These are phyloP conservation scores for Tetramorium alpestre DNA, from an alignment of 1,140 invertebrate genomes.

Conservation along the genomic window DNA sequence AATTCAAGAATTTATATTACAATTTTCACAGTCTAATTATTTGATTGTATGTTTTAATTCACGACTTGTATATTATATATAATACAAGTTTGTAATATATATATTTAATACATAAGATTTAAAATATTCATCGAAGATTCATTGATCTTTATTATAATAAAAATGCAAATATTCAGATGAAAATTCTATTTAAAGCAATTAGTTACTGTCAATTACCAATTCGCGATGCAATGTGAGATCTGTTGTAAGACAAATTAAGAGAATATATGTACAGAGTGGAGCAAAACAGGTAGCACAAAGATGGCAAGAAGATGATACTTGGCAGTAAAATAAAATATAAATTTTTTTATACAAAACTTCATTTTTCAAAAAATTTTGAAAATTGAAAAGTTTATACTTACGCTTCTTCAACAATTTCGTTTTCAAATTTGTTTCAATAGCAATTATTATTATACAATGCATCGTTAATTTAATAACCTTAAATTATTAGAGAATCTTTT, in stretches of 20 bases:
- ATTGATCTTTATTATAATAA: not conserved
- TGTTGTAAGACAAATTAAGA: not conserved
- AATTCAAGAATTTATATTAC: not conserved
- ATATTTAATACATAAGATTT: not conserved
- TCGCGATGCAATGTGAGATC: not conserved
- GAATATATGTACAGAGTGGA: not conserved
- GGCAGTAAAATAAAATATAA: not conserved
- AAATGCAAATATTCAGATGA: not conserved
- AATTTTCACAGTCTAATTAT: not conserved
- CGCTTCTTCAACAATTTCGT: not conserved
- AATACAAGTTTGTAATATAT: constrained; percentile 18
- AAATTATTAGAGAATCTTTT: not conserved
- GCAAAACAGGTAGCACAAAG: not conserved
- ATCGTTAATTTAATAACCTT: not conserved
- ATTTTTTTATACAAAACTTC: not conserved
- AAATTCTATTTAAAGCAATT: constrained; percentile 11
- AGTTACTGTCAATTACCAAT: not conserved
- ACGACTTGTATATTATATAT: not conserved
- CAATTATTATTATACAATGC: not conserved
- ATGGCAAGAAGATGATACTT: not conserved
- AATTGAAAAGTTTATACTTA: not conserved
- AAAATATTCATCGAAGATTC: not conserved
- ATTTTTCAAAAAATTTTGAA: constrained; percentile 1
- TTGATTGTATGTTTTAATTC: not conserved
- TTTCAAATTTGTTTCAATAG: not conserved